phyloP scores from a whole-genome alignment of 2,797 vertebrate species.

The Amniataba percoides region DNA sequence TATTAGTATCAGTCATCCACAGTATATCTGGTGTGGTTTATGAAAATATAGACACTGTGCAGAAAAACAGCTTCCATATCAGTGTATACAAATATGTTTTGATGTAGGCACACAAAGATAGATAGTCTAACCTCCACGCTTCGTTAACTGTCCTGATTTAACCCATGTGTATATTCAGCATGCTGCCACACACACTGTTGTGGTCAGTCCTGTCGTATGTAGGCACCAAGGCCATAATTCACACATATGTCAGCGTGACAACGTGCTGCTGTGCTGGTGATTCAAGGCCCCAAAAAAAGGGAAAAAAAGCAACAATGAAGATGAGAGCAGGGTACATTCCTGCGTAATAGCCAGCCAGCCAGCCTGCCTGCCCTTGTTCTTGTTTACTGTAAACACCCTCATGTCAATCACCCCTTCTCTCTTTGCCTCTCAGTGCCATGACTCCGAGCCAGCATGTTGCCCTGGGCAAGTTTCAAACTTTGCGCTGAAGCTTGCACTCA shows the following conservation, averaged over 20 bases:
- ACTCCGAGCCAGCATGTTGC: slow-evolving; percentile 62
- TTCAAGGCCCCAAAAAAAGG: neutral
- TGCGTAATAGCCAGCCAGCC: slow-evolving; percentile 66
- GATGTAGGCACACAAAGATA: neutral
- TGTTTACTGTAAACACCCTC: slow-evolving; percentile 81
- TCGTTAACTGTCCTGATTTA: slow-evolving; percentile 9
- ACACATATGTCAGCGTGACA: slow-evolving; percentile 40
- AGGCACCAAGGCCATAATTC: slow-evolving; percentile 40
- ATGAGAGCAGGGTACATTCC: slow-evolving; percentile 75
- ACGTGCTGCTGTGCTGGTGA: slow-evolving; percentile 42
- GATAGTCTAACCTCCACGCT: neutral
- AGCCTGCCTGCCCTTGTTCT: slow-evolving; percentile 64
- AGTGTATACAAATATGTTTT: neutral
- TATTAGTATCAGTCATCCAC: neutral
- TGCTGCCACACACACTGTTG: slow-evolving; percentile 13
- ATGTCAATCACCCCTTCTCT: slow-evolving; percentile 71
- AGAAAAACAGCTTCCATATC: slow-evolving; percentile 13
- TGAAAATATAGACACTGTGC: neutral
- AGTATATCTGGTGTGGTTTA: neutral
- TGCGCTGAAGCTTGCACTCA: slow-evolving; percentile 48
- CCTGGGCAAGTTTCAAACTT: slow-evolving; percentile 59
- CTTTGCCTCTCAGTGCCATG: slow-evolving; percentile 40
- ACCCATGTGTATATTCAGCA: slow-evolving; percentile 2
- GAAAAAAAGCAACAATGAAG: slow-evolving; percentile 41
- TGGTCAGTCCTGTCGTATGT: slow-evolving; percentile 20